Base-by-base conservation (phyloP, 2,113 vertebrate species). In the Phrynosoma blainvillii region DNA sequence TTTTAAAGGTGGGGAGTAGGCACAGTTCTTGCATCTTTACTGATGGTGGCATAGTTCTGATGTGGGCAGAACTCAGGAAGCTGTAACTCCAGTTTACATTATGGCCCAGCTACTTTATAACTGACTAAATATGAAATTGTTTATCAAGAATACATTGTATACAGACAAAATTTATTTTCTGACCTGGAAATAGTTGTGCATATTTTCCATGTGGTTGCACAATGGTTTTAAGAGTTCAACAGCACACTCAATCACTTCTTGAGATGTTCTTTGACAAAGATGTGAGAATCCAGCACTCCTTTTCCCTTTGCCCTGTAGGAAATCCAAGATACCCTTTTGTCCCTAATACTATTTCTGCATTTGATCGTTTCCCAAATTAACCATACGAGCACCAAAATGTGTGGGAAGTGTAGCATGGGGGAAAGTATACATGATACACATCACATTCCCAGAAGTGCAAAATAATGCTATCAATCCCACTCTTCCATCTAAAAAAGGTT, bases 181-280 rank as follows among this genome's bases (percentile, higher is more conserved):
- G 47, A 98, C 99, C 98, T 99, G 99, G 88, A 99, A 99, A 84
- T 98, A 97, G 95, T 98, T 98, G 95, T 99, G 99, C 94, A 98
- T 98, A 93, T 98, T 98, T 95, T 99, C 98, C 95, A 99, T 95
- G 91, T 99, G 98, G 91, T 96, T 97, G 95, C 99, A 99, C 90
- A 99, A 94, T 0, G 98, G 96, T 8, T 97, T 97, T 81, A 99
- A 93, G 88, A 99, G 96, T 40, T 97, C 93, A 30, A 98, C 88
- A 40, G 97, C 95, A 86, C 16, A 96, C 2, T 70, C 36, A 36
- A 96, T 96, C 9, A 99, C 93, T 84, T 99, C 97, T 89, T 96
- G 96, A 36, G 98, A 89, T 75, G 97, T 97, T 90, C 88, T 97
- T 95, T 98, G 98, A 83, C 97, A 97, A 52, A 99, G 96, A 92